Base-by-base conservation (phyloP, 2,113 vertebrate genomes). In the Natator depressus region DNA sequence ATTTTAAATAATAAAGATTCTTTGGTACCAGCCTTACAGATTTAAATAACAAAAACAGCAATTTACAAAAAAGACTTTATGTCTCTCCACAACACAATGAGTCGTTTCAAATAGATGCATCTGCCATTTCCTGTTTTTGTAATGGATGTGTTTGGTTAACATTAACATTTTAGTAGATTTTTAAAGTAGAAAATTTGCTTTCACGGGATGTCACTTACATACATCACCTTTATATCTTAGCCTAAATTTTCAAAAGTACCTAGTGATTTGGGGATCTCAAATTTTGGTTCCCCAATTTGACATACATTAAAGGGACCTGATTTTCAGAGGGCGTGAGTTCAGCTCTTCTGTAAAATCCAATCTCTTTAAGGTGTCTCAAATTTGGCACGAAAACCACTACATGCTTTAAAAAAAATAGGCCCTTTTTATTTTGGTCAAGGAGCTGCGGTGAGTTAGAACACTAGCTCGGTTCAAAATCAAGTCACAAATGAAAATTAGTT, bases 391-490 rank as follows among this genome's bases (percentile, higher is more conserved):
- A 25, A 24, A 76, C 19, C 38, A 25, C 38, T 46, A 46, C 10
- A 13, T 38, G 25, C 38, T 76, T 25, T 11, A 38, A 72, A 24
- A 31, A 62, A n/a, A 9, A n/a, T 5, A 69, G 35, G 35, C 65
- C 31, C 65, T 84, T 92, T 53, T 75, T 72, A 3, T 6, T 13
- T 1, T 9, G 80, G 85, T 95, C 85, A 87, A 76, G 84, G 88
- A 84, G 80, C 51, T 91, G 50, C 49, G 80, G 89, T 96, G 90
- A 85, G 89, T 83, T 65, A 72, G 79, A 90, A 92, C 83, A 42
- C 75, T 46, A 76, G 8, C 75, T 14, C 24, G 38, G 24, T 76
- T 46, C 75, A 76, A 47, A 76, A 83, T 82, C 27, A 46, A 53
- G 42, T 83, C 20, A 57, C 47, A 84, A 62, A 54, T 47, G 22